Conservation (phyloP, 2,113 vertebrate genomes). For the Sapayoa aenigma region DNA sequence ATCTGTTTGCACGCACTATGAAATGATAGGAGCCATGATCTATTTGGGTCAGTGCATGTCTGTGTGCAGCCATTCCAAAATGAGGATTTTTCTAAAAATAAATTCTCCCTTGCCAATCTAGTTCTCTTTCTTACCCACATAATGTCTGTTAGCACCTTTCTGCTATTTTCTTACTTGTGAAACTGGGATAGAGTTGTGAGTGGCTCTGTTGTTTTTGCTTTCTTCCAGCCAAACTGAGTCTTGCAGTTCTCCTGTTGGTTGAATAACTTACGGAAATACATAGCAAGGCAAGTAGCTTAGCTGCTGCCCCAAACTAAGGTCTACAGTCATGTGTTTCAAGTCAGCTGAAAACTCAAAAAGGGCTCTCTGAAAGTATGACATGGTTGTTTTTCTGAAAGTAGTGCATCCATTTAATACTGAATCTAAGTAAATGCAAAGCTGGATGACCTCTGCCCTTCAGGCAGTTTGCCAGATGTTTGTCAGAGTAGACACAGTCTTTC, state of each 20-base stretch:
- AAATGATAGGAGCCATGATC: slow-evolving; percentile 13
- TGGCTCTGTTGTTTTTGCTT: slow-evolving; percentile 7
- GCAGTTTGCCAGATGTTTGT: neutral
- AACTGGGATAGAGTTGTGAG: neutral
- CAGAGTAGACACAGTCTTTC: neutral
- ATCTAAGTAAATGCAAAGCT: neutral
- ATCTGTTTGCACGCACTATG: neutral
- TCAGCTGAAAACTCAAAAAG: neutral
- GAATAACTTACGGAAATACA: neutral
- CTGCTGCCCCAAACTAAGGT: neutral
- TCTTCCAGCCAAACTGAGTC: neutral
- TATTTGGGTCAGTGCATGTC: slow-evolving; percentile 38
- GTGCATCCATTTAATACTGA: neutral
- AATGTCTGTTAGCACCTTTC: neutral
- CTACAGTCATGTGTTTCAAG: neutral
- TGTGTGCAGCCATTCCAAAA: neutral
- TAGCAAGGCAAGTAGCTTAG: neutral
- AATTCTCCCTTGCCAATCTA: neutral
- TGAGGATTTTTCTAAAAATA: slow-evolving; percentile 38
- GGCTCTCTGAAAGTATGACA: neutral
- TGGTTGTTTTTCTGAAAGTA: neutral
- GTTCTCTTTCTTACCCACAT: slow-evolving; percentile 15
- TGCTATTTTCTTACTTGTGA: slow-evolving; percentile 11
- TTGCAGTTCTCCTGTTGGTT: neutral
- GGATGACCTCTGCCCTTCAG: neutral